Conservation (phyloP, 2,113 vertebrate genomes). For the Limanda limanda region DNA sequence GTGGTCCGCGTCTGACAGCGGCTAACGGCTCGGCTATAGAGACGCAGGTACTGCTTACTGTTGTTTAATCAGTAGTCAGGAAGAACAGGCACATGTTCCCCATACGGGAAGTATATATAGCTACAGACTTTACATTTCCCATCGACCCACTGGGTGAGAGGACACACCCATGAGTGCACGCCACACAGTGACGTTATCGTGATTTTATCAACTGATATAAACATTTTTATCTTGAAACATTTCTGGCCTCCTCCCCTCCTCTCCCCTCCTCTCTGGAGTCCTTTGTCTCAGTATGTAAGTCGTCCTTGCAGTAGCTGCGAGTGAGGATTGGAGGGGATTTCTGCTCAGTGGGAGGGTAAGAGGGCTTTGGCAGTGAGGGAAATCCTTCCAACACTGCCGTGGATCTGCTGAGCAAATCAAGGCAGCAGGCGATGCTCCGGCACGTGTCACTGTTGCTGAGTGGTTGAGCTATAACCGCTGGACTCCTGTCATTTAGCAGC, state of each 20-base stretch:
- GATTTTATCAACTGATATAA: not conserved
- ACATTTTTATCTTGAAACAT: not conserved
- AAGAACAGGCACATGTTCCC: too few relatives aligned
- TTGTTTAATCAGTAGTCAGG: too few relatives aligned
- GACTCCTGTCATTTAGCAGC: constrained; percentile 7
- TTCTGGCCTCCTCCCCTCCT: not conserved
- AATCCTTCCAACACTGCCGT: constrained; percentile 62
- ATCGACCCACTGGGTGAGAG: too few relatives aligned
- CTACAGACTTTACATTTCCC: too few relatives aligned
- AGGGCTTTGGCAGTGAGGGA: constrained; percentile 59
- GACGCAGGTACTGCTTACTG: too few relatives aligned
- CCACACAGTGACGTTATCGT: too few relatives aligned
- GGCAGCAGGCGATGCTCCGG: constrained; percentile 57
- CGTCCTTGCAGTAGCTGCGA: constrained; percentile 53
- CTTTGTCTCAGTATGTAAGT: constrained; percentile 53
- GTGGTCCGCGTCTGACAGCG: too few relatives aligned
- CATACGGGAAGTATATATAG: too few relatives aligned
- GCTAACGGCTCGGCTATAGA: too few relatives aligned
- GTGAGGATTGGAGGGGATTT: constrained; percentile 69
- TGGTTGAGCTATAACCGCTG: constrained; percentile 33
- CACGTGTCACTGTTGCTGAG: constrained; percentile 46
- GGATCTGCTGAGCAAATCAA: constrained; percentile 65
- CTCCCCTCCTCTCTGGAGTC: constrained; percentile 25
- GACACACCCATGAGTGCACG: too few relatives aligned
- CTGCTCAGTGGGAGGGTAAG: constrained; percentile 65